phyloP scores from a whole-genome alignment of 2,113 vertebrate genomes.

The Spheniscus mendiculus region DNA sequence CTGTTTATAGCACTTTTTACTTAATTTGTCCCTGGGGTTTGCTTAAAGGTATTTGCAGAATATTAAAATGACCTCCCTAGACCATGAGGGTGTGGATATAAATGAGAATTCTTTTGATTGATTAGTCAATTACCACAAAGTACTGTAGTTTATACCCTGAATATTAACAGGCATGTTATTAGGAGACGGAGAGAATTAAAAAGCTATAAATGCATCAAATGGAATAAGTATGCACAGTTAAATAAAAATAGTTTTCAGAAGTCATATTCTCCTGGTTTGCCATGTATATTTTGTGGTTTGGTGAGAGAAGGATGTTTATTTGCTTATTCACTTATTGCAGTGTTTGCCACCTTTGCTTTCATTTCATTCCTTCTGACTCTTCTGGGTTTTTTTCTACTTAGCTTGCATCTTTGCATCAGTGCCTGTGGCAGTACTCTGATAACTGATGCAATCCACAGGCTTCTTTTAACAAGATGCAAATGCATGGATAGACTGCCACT shows the following conservation, averaged over 20 bases:
- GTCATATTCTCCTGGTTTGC: background rate
- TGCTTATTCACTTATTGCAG: background rate
- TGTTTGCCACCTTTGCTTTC: background rate
- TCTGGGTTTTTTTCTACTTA: background rate
- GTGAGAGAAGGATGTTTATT: background rate
- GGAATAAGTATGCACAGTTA: background rate
- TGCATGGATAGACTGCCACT: background rate
- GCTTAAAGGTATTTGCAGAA: conserved; percentile 39
- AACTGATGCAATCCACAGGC: background rate
- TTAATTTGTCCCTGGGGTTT: conserved; percentile 10
- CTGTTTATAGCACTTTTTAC: background rate
- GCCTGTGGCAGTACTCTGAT: background rate
- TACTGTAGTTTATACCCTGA: conserved; percentile 2
- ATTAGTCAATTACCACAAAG: conserved; percentile 61
- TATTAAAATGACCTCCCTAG: conserved; percentile 53
- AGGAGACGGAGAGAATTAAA: background rate
- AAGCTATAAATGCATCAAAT: conserved; percentile 16
- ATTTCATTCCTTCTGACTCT: background rate
- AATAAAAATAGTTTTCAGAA: background rate
- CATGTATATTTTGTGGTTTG: background rate
- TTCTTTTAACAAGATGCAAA: background rate
- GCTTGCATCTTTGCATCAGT: background rate
- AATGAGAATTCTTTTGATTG: conserved; percentile 57
- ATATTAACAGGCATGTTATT: conserved; percentile 34
- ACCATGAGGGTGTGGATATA: background rate